Base-by-base conservation (phyloP, 2,797 vertebrate species). In the Hephaestus fuliginosus region DNA sequence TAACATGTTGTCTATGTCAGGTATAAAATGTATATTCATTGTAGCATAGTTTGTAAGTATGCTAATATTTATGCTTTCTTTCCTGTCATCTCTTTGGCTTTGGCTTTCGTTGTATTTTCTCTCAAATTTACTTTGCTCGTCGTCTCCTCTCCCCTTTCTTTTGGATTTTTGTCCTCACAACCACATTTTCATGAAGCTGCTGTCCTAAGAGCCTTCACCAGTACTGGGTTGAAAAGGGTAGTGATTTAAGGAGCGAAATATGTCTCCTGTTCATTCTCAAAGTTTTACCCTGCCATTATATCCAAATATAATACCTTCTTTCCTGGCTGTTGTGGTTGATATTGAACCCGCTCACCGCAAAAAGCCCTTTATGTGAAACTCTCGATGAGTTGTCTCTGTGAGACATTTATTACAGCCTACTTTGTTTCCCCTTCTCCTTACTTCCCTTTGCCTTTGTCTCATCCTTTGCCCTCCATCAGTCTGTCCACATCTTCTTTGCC, bases 401-500 rank as follows among this genome's bases (percentile, higher is more conserved):
- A 74, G 56, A 74, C 55, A 68, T 80, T 76, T 81, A 74, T 78
- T 70, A 69, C 44, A 53, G 12, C 51, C 43, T 33, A 43, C 18
- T 74, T 70, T 64, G n/a, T 60, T 61, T 56, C 30, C 52, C 13
- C 13, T 20, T 17, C 41, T 79, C 36, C 13, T 14, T 73, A 55
- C 18, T 39, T 53, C 46, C 49, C 44, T 72, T 73, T 68, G 55
- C 43, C 71, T 80, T 78, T 77, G 74, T 78, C 55, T 69, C 33
- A 51, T 63, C 51, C n/a, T 88, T 74, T 6, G 8, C 57, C 70
- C 75, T 67, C 49, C 66, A 70, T 79, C 79, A 67, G 62, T 73
- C 70, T 53, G 12, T 83, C 80, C 70, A 57, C 76, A 79, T 70
- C 56, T 44, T 79, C 22, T 62, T 73, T 88, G 63, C 61, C 81